Base-by-base conservation (phyloP, 2,888 invertebrate genomes). In the Apamea epomidion region DNA sequence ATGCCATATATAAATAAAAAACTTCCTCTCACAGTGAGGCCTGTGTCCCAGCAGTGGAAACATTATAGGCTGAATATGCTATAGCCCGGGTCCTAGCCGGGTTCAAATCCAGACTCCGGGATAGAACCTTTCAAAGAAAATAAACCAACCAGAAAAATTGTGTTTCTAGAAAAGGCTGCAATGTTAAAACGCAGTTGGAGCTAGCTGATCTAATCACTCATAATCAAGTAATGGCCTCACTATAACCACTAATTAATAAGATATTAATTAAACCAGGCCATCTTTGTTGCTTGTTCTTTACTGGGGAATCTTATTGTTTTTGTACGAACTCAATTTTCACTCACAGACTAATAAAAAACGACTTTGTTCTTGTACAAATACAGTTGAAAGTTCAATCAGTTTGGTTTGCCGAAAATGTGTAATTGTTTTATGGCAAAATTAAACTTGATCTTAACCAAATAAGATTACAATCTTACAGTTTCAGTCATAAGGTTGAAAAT, bases 281-380 rank as follows among this genome's bases (percentile, higher is more conserved):
- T 29, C 73, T 73, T 74, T 82, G 80, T 74, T 58, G 74, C 72
- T 77, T 82, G 42, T 85, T 74, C 42, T 51, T 4, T 54, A 48
- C 29, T 68, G 71, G 54, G 51, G 65, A 82, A 76, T n/a, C 68
- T 70, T 67, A 80, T 84, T 88, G 88, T 86, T 78, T 78, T 64
- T 1, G 2, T 32, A n/a, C 14, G 7, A 75, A 60, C 10, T 32
- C 25, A 76, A 71, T 65, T 42, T 42, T 32, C 29, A 29, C 18
- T 25, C 2, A 3, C 10, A 71, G 18, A 37, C 18, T 32, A 60
- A 0, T 14, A 1, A 72, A 37, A 42, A 54, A 29, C 45, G 0
- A 72, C 74, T 70, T 76, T 81, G 78, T 51, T 0, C 0, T 0
- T 10, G 14, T 1, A 8, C 0, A 0, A 0, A 58, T 75, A 88